Base-by-base conservation (phyloP, 2,113 vertebrate species). In the Mirounga angustirostris region DNA sequence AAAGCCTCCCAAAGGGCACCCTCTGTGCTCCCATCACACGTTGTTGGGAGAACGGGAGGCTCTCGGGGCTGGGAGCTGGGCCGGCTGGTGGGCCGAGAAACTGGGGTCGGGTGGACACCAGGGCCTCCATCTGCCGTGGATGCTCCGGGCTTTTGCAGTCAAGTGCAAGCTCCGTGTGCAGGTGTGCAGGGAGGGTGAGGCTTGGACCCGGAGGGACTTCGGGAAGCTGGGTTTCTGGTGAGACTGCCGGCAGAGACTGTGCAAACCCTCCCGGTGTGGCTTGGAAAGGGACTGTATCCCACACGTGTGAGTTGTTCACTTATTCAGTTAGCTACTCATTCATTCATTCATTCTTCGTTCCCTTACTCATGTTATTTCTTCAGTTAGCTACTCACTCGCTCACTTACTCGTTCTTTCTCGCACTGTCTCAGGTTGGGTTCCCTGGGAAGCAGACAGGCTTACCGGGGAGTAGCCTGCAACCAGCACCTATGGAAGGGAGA, bases 1-100 rank as follows among this genome's bases (percentile, higher is more conserved):
- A 98, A 97, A 86, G 69, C 95, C 91, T 97, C 97, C 87, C 4
- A 50, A 71, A 91, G 85, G 94, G 95, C 4, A 6, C 4, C 36
- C 61, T 97, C 76, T 71, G 40, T 2, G 89, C 19, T 93, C 91
- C 63, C 71, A 40, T 76, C 22, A 33, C 0, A 13, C 5, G 12
- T 7, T 67, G 2, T 3, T 21, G 65, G 94, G 86, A 95, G 95
- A 2, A 15, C 30, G 28, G 76, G 58, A 56, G 65, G 2, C 83
- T 52, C 83, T 69, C 16, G n/a, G 1, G 61, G 73, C 46, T 2
- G 50, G 56, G 59, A 58, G n/a, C 18, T 4, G 1, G 19, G 52
- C 1, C 0, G 4, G 11, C 33, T 1, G 43, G 79, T n/a, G 26
- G 86, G 30, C 59, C 43, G 94, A 83, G 83, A 92, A 96, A 61